phyloP scores from a whole-genome alignment of 1,140 invertebrate genomes.

The Delia radicum region DNA sequence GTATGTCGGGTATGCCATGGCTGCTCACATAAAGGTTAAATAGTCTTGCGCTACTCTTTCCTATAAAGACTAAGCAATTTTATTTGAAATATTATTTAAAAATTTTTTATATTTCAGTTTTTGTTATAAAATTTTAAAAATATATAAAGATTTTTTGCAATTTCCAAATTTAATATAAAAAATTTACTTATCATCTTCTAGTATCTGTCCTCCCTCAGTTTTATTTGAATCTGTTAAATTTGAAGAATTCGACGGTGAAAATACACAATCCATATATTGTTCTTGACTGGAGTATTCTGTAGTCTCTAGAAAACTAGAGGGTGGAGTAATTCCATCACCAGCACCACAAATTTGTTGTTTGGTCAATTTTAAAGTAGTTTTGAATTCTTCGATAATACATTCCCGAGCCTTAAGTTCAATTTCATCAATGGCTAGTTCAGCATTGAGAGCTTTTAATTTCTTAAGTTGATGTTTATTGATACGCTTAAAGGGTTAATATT shows the following conservation, averaged over 20 bases:
- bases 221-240: neutral
- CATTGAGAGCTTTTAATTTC: conserved; percentile 36
- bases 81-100: no score
- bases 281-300: conserved; percentile 24
- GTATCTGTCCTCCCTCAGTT: no score
- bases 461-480: conserved; percentile 35
- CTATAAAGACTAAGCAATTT: no score
- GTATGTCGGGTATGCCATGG: no score
- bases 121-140: no score
- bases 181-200: neutral
- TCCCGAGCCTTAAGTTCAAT: conserved; percentile 43
- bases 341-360: conserved; percentile 16
- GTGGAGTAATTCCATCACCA: neutral
- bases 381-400: conserved; percentile 35
- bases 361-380: conserved; percentile 29
- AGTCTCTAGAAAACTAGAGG: conserved; percentile 1
- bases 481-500: conserved; percentile 1
- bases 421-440: conserved; percentile 43
- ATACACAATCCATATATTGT: conserved; percentile 28
- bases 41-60: no score
- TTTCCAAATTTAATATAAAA: neutral
- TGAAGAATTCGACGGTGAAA: neutral
- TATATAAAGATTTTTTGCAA: no score
- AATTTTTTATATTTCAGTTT: no score
- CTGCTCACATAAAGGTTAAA: no score